phyloP scores from a whole-genome alignment of 2,113 vertebrate genomes.

The Philantomba maxwellii region DNA sequence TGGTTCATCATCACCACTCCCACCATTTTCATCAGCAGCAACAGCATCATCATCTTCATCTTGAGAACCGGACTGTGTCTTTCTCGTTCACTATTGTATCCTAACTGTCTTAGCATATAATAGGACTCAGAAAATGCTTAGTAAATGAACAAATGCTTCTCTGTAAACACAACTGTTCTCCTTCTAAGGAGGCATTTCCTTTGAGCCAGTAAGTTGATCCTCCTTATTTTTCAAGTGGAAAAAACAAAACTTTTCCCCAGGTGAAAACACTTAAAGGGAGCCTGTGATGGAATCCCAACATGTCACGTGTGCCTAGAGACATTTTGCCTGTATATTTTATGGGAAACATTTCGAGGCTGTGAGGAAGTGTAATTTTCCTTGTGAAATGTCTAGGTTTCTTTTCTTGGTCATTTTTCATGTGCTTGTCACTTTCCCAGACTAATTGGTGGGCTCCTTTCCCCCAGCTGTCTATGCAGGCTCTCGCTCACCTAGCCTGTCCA shows the following conservation, averaged over 20 bases:
- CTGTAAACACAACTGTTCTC: neutral
- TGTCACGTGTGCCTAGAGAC: neutral
- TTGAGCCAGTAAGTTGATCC: neutral
- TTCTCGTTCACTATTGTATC: neutral
- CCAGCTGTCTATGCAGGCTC: neutral
- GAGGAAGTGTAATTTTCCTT: constrained; percentile 28
- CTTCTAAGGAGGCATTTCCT: neutral
- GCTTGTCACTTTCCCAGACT: constrained; percentile 35
- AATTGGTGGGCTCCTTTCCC: neutral
- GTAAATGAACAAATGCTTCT: neutral
- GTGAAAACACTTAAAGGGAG: constrained; percentile 45
- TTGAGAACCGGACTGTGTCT: too few relatives aligned
- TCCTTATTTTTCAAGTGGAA: neutral
- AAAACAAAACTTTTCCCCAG: neutral
- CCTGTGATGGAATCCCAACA: neutral
- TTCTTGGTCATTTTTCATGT: constrained; percentile 5
- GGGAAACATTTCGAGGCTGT: neutral
- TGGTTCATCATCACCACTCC: neutral
- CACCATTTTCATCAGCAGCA: neutral
- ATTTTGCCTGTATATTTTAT: neutral
- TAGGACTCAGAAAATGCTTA: neutral
- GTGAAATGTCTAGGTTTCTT: constrained; percentile 7
- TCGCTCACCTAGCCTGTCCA: neutral
- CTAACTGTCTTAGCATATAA: neutral
- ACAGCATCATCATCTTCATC: rapidly evolving